Percentiles rank a stretch among this genome's conserved stretches.
Evolutionary conservation across 1,140 invertebrate species (phyloP).

Genomic region (Hormaphis cornu): DNA sequence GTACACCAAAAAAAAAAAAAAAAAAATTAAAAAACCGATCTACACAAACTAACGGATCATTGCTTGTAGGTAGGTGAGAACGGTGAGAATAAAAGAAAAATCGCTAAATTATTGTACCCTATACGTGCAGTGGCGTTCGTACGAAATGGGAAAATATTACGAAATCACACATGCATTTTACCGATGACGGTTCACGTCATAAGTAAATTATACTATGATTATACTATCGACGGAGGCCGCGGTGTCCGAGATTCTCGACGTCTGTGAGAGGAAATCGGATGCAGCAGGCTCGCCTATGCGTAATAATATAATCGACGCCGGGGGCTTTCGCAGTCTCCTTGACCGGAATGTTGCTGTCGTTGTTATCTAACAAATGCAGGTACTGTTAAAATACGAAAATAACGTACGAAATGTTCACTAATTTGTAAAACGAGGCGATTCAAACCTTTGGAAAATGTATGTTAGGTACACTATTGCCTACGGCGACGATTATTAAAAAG

Average conservation of each 20-base stretch:
- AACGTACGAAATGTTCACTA: too few species aligned
- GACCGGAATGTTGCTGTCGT: neutral
- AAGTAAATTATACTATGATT: neutral
- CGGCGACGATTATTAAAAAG: too few species aligned
- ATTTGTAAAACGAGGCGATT: too few species aligned
- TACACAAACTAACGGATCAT: too few species aligned
- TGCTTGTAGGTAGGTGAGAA: too few species aligned
- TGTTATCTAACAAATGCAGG: too few species aligned
- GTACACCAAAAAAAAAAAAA: neutral
- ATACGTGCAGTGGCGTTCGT: neutral
- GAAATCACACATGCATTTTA: neutral
- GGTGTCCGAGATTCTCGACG: neutral
- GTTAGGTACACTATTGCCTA: too few species aligned
- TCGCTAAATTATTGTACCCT: neutral
- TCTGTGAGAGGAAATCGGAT: neutral
- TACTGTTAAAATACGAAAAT: too few species aligned
- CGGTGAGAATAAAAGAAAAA: too few species aligned
- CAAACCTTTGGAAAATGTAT: too few species aligned
- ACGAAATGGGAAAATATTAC: neutral
- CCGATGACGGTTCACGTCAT: neutral
- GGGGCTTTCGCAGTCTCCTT: constrained; percentile 11
- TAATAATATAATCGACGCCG: neutral
- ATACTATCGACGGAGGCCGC: neutral
- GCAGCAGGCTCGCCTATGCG: neutral
- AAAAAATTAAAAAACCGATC: neutral